Base-by-base conservation (phyloP, 92 coral and sea anemone genomes). In the Pocillopora grandis region DNA sequence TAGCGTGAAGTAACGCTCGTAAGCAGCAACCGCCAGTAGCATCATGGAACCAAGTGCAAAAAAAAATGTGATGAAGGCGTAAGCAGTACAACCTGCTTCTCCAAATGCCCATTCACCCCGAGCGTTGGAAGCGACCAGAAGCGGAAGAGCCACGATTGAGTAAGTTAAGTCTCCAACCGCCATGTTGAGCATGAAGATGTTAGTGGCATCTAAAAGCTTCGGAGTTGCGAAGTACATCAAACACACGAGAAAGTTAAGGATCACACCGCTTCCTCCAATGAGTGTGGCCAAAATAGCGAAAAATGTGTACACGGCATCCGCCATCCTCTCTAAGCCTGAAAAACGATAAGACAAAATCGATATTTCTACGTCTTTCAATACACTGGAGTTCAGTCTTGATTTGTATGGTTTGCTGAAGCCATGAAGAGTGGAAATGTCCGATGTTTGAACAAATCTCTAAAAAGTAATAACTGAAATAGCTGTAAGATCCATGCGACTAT, bases 21-120 rank as follows among this genome's bases (percentile, higher is more conserved):
- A 84, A 57, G 88, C 82, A 27, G 76, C 77, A 0, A 67, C 88
- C 3, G 67, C 65, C 18, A 84, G 52, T 17, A 66, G 60, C 76
- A 76, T 66, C 83, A 84, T 76, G 14, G 83, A 56, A 1, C 88
- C 82, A 19, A 84, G 82, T 1, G 49, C 77, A 65, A 68, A 76
- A 18, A 84, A 68, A 10, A 83, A 55, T 3, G 88, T 84, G 69
- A 76, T 70, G 56, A 84, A 84, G 20, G 68, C 88, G 33, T 76
- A 84, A 9, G 71, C 76, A 0, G 57, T 77, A 33, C 88, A 84
- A 9, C 88, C 88, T 1, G 58, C 69, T 1, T 57, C 88, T 67
- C 83, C 83, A 49, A 84, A 84, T 11, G 19, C 31, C 88, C 88
- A 84, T 61, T 84, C 58, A 12, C 88, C 88, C 5, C n/a, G 76